Evolutionary conservation across 2,797 vertebrate species (phyloP).

Genomic region (Acestrorhynchus altus): DNA sequence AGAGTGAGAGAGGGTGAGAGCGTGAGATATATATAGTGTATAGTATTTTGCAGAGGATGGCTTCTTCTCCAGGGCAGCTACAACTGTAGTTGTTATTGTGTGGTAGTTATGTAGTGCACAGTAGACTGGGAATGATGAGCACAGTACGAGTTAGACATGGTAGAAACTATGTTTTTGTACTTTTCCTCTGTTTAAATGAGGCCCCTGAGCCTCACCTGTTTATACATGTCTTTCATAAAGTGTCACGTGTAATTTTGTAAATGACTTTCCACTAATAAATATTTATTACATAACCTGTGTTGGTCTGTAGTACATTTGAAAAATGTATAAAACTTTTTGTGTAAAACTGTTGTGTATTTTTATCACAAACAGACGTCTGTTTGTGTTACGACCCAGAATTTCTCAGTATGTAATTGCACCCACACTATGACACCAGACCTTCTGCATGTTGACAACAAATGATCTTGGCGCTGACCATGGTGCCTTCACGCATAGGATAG

Average conservation of each 20-base stretch:
- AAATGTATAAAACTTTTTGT: too few relatives aligned
- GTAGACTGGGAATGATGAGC: too few relatives aligned
- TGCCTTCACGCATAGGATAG: too few relatives aligned
- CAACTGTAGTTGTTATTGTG: neutral
- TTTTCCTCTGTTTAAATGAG: too few relatives aligned
- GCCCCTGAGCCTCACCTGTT: too few relatives aligned
- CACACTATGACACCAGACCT: too few relatives aligned
- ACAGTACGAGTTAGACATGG: neutral
- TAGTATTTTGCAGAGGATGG: neutral
- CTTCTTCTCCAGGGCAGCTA: neutral
- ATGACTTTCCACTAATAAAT: slow-evolving; percentile 34
- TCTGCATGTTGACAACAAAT: too few relatives aligned
- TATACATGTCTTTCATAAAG: neutral
- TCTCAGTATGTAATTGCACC: too few relatives aligned
- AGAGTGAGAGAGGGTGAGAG: neutral
- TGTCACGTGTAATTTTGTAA: neutral
- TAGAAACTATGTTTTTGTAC: neutral
- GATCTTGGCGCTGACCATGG: too few relatives aligned
- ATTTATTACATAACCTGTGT: slow-evolving; percentile 40
- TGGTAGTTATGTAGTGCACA: neutral
- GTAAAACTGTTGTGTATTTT: too few relatives aligned
- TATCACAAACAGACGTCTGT: too few relatives aligned
- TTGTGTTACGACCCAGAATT: too few relatives aligned
- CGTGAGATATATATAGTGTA: neutral
- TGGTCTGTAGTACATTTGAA: neutral